phyloP scores from a whole-genome alignment of 2,113 vertebrate species.

The Cyanocitta stelleri region DNA sequence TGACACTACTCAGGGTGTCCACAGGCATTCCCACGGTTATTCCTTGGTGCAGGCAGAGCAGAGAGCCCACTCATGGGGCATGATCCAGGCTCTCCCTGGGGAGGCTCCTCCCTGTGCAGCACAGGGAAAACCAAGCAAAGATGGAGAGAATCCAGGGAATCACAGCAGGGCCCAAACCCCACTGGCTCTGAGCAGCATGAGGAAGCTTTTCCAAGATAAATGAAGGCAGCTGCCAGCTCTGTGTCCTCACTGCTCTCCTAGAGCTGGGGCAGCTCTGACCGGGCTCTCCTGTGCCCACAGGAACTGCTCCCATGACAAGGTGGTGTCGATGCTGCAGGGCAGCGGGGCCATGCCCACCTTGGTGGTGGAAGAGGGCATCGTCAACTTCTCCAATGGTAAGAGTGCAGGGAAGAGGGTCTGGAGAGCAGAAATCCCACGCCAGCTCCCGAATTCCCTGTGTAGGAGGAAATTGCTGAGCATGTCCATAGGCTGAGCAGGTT shows the following conservation, averaged over 20 bases:
- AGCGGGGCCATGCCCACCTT: slow-evolving; percentile 94
- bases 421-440: accelerated
- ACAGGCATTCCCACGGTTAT: accelerated
- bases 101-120: not conserved
- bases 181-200: not conserved
- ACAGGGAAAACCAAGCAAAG: not conserved
- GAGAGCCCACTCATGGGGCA: accelerated
- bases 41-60: accelerated
- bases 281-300: slow-evolving; percentile 56
- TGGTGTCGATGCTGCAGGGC: slow-evolving; percentile 98
- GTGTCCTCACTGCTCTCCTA: accelerated
- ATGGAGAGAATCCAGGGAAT: not conserved
- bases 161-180: accelerated
- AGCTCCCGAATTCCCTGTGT: accelerated
- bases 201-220: not conserved
- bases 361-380: slow-evolving; percentile 90
- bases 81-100: accelerated
- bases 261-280: not conserved
- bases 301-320: slow-evolving; percentile 98
- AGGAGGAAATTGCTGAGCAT: not conserved
- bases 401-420: not conserved
- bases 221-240: accelerated
- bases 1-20: not conserved
- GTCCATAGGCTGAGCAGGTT: not conserved
- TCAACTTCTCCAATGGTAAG: slow-evolving; percentile 79